Conservation (phyloP, 2,797 vertebrate species). For the Menidia menidia region DNA sequence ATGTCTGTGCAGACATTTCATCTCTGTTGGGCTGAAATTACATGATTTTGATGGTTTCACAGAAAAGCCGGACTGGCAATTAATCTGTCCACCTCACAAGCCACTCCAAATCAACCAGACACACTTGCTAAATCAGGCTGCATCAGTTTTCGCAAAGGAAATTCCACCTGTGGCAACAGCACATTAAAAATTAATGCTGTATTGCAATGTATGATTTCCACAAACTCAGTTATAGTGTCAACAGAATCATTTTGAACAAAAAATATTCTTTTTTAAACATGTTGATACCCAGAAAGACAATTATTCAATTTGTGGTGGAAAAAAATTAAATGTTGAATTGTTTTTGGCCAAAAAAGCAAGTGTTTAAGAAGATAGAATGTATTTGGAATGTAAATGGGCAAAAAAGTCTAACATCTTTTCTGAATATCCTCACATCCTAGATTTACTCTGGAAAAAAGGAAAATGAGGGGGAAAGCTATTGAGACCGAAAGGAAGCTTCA, state of each 20-base stretch:
- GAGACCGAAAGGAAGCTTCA: neutral
- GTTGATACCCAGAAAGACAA: neutral
- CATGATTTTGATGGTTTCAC: constrained; percentile 65
- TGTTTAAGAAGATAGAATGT: neutral
- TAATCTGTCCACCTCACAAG: constrained; percentile 50
- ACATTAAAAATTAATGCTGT: constrained; percentile 40
- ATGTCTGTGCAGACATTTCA: constrained; percentile 49
- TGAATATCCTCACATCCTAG: constrained; percentile 2
- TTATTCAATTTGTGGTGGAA: constrained; percentile 1
- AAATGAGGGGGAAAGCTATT: constrained; percentile 6
- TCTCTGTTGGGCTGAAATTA: constrained; percentile 67
- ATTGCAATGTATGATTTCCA: constrained; percentile 32
- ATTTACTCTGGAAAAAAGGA: constrained; percentile 43
- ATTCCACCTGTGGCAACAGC: constrained; percentile 52
- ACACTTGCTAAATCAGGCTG: constrained; percentile 16
- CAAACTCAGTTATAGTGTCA: constrained; percentile 25
- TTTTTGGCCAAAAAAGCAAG: neutral
- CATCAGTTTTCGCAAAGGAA: constrained; percentile 41
- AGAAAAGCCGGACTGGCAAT: constrained; percentile 56
- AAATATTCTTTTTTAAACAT: constrained; percentile 31
- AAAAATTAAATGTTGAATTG: neutral
- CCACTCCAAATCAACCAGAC: constrained; percentile 56
- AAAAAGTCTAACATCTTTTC: no score
- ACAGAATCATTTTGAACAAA: constrained; percentile 37
- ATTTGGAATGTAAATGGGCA: no score